Conservation (phyloP, 1,140 invertebrate species). For the Steinernema khuongi region DNA sequence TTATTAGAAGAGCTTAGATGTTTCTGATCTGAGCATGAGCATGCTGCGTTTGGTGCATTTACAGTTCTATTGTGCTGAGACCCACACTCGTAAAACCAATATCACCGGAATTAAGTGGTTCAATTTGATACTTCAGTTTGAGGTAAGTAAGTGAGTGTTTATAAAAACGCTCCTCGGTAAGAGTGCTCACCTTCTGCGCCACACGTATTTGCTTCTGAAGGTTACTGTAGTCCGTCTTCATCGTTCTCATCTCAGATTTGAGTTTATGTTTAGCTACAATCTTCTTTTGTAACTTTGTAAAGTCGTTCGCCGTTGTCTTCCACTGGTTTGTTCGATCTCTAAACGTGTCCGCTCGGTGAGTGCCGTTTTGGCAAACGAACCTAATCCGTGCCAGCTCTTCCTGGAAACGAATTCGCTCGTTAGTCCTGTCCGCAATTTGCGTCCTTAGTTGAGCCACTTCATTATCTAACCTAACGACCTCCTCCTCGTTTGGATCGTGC, state of each 20-base stretch:
- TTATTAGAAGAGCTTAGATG: too few species aligned
- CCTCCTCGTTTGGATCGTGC: neutral
- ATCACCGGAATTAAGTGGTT: too few species aligned
- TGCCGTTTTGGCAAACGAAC: too few species aligned
- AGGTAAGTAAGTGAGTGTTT: too few species aligned
- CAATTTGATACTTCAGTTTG: too few species aligned
- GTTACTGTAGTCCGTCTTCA: neutral
- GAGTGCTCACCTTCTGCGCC: neutral
- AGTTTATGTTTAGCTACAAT: neutral
- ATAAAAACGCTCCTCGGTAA: too few species aligned
- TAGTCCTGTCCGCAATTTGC: neutral
- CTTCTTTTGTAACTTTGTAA: neutral
- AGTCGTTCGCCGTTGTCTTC: neutral
- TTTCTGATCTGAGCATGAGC: too few species aligned
- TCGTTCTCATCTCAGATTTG: neutral
- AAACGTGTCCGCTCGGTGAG: too few species aligned
- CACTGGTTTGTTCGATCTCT: neutral
- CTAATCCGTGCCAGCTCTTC: neutral
- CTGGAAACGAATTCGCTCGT: neutral
- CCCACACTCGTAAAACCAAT: too few species aligned
- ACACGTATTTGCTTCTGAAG: neutral
- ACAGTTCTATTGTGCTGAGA: too few species aligned
- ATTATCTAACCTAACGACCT: neutral
- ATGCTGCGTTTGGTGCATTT: too few species aligned
- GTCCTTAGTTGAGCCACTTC: neutral